These are phyloP conservation scores for Oligia fasciuncula DNA, from an alignment of 2,888 invertebrate genomes.

Conservation along the genomic window DNA sequence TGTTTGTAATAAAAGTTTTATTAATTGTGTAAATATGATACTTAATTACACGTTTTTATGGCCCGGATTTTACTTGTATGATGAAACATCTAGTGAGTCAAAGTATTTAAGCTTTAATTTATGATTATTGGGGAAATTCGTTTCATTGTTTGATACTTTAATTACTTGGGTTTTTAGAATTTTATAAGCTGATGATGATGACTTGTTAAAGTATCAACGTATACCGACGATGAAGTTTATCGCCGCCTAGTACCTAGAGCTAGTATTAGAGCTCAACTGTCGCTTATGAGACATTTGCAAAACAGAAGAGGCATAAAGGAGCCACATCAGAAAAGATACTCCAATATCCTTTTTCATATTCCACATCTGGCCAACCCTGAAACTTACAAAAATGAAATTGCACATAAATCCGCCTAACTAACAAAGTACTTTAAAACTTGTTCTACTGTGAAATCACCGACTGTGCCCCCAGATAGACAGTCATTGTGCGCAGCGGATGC, in stretches of 20 bases:
- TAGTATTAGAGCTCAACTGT: background rate
- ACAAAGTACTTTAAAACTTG: slow-evolving; percentile 63
- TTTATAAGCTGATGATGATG: background rate
- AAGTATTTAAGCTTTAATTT: slow-evolving; percentile 13
- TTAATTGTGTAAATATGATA: slow-evolving; percentile 24
- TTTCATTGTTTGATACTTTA: slow-evolving; percentile 4
- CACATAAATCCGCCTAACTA: slow-evolving; percentile 63
- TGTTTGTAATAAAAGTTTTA: slow-evolving; percentile 28
- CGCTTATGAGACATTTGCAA: background rate
- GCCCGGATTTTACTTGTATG: slow-evolving; percentile 1
- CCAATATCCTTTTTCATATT: background rate
- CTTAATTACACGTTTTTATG: slow-evolving; percentile 32
- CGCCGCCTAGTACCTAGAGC: background rate
- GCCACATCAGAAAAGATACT: background rate
- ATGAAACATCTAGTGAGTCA: slow-evolving; percentile 32
- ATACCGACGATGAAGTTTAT: background rate
- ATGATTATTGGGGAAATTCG: slow-evolving; percentile 8
- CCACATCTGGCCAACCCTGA: slow-evolving; percentile 13
- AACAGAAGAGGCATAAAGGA: background rate
- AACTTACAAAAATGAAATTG: slow-evolving; percentile 53
- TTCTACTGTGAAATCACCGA: slow-evolving; percentile 69
- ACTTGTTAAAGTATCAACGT: background rate
- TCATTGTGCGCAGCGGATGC: slow-evolving; percentile 86
- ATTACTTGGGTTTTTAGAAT: background rate
- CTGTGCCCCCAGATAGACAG: slow-evolving; percentile 75